Conservation (phyloP, 1,140 invertebrate species). For the Plodia interpunctella region DNA sequence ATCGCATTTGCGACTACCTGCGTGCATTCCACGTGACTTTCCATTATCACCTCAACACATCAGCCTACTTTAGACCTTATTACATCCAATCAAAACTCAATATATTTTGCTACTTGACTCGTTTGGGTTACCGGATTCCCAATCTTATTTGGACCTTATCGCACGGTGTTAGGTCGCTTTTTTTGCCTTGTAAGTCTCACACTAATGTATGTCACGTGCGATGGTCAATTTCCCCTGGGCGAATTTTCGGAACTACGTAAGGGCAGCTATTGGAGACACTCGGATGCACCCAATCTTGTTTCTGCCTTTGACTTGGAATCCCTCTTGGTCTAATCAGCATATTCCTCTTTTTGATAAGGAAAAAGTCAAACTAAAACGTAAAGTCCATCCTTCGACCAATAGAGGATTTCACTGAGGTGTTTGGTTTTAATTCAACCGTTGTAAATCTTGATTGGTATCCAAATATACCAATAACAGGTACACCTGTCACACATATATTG, state of each 20-base stretch:
- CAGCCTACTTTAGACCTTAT: neutral
- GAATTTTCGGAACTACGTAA: constrained; percentile 21
- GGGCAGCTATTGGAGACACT: constrained; percentile 14
- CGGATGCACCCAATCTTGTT: constrained; percentile 19
- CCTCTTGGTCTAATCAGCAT: constrained; percentile 1
- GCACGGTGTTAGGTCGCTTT: neutral
- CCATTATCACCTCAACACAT: neutral
- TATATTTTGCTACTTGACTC: neutral
- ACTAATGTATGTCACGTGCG: constrained; percentile 32
- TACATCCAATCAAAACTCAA: constrained; percentile 14
- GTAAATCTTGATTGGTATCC: too few relatives aligned
- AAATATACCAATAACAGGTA: too few relatives aligned
- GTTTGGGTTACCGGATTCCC: neutral
- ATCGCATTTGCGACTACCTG: constrained; percentile 26
- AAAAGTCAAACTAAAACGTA: neutral
- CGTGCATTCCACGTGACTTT: constrained; percentile 26
- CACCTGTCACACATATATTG: too few relatives aligned
- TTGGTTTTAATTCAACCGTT: neutral
- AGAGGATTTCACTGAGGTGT: neutral
- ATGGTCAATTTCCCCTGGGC: constrained; percentile 43
- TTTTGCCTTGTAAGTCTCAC: neutral
- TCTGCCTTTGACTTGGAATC: constrained; percentile 5
- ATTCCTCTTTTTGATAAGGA: neutral
- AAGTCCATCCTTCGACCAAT: neutral
- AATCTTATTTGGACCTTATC: constrained; percentile 8